These are phyloP conservation scores for Caranx ignobilis DNA, from an alignment of 2,113 vertebrate species.

Conservation along the genomic window DNA sequence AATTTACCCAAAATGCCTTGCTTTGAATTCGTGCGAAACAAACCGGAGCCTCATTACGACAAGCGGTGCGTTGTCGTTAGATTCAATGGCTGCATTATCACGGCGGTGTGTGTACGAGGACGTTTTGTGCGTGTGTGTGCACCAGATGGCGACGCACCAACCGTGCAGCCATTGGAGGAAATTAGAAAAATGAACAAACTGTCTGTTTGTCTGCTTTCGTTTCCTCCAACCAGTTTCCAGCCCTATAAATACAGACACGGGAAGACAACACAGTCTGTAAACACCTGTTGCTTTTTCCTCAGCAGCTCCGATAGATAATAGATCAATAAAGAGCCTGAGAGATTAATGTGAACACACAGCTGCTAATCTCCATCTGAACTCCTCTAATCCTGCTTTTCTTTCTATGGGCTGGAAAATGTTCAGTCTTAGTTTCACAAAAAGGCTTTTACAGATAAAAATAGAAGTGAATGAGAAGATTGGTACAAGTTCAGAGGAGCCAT, in stretches of 20 bases:
- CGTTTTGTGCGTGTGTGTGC: constrained; percentile 26
- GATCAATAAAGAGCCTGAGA: background rate
- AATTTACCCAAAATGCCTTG: constrained; percentile 64
- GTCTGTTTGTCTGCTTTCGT: constrained; percentile 48
- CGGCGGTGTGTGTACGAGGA: constrained; percentile 34
- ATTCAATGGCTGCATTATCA: constrained; percentile 64
- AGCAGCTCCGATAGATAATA: background rate
- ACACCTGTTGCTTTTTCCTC: constrained; percentile 40
- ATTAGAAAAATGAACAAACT: constrained; percentile 73
- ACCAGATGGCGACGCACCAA: constrained; percentile 71
- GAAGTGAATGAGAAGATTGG: no score
- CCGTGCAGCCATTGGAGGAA: constrained; percentile 59
- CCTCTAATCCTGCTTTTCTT: background rate
- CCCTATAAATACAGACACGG: constrained; percentile 5
- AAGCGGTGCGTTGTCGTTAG: constrained; percentile 64
- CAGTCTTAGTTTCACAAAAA: no score
- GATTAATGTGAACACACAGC: background rate
- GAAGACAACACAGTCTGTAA: background rate
- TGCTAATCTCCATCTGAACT: background rate
- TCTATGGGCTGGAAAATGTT: no score
- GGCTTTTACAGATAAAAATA: no score
- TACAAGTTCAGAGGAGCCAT: no score
- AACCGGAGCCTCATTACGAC: constrained; percentile 65
- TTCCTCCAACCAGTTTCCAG: constrained; percentile 19
- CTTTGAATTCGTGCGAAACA: constrained; percentile 46